These are phyloP conservation scores for Nothocercus julius DNA, from an alignment of 2,113 vertebrate species.

Conservation along the genomic window DNA sequence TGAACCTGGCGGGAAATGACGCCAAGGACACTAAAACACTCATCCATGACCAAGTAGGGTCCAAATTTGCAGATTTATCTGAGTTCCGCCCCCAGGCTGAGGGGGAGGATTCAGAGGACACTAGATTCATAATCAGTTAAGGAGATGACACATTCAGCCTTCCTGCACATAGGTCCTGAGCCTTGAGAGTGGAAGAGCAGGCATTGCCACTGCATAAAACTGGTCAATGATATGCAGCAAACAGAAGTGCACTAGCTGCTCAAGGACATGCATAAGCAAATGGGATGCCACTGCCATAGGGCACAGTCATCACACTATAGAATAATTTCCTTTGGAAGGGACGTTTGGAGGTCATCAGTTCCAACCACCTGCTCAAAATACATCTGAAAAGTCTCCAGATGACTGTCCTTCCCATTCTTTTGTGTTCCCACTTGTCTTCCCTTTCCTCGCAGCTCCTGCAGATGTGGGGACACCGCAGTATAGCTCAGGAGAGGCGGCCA, in stretches of 20 bases:
- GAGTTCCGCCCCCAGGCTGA: not conserved
- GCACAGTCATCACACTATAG: not conserved
- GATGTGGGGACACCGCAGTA: rapidly evolving
- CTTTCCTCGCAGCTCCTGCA: not conserved
- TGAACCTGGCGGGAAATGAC: not conserved
- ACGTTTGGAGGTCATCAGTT: not conserved
- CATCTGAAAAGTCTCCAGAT: not conserved
- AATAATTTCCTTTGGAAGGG: not conserved
- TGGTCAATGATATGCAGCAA: not conserved
- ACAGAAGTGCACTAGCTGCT: not conserved
- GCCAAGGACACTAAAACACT: not conserved
- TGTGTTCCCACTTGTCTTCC: not conserved
- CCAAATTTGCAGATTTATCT: not conserved
- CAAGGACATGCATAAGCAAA: not conserved
- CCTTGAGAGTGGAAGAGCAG: not conserved
- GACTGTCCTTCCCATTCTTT: not conserved
- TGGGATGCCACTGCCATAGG: not conserved
- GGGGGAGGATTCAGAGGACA: not conserved
- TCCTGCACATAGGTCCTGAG: not conserved
- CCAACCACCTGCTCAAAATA: not conserved
- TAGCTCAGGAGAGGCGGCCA: not conserved
- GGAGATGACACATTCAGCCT: not conserved
- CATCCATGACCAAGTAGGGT: not conserved
- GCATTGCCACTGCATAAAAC: not conserved
- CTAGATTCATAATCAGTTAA: not conserved